Base-by-base conservation (phyloP, 1,140 invertebrate genomes). In the Drosophila jambulina region DNA sequence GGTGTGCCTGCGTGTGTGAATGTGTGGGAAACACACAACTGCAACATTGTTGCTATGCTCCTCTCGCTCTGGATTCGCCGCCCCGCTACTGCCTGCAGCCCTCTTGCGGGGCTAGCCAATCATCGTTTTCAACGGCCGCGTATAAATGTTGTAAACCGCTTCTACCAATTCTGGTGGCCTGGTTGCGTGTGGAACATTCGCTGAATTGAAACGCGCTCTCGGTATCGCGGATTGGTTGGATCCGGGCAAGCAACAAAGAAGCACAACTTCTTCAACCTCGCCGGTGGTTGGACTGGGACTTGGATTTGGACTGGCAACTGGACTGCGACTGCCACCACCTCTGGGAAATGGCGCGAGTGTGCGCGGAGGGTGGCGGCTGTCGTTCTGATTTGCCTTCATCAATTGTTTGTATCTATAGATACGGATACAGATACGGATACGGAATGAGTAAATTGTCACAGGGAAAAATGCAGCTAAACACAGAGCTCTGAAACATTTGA, bases 161-260 rank as follows among this genome's bases (percentile, higher is more conserved):
- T 65, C 81, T 82, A 8, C 6, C 17, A 32, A 1, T 17, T 32
- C 91, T 92, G 91, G 36, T 82, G 72, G 69, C 91, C 88, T 92
- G 82, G 60, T 91, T 85, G 34, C 78, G 62, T 92, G 91, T 92
- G 91, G 91, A 92, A 92, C 91, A 92, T 91, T 91, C 82, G 88
- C 82, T 88, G 84, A 91, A 91, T 90, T 92, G 82, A 92, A 92
- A 92, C 85, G 87, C 86, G 84, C 80, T 92, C 90, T 91, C 84
- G 86, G 75, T 80, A 75, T 80, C 91, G 83, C 91, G 83, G 91
- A 92, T 92, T 92, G 91, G 86, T 92, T 88, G 91, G 82, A 81
- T 78, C 69, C 76, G 91, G 71, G 75, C 85, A 85, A 90, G 84
- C 82, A 90, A 90, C 86, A 91, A 91, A 91, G 87, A 91, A 86